phyloP scores from a whole-genome alignment of 2,888 invertebrate species.

The Ligdia adustata region DNA sequence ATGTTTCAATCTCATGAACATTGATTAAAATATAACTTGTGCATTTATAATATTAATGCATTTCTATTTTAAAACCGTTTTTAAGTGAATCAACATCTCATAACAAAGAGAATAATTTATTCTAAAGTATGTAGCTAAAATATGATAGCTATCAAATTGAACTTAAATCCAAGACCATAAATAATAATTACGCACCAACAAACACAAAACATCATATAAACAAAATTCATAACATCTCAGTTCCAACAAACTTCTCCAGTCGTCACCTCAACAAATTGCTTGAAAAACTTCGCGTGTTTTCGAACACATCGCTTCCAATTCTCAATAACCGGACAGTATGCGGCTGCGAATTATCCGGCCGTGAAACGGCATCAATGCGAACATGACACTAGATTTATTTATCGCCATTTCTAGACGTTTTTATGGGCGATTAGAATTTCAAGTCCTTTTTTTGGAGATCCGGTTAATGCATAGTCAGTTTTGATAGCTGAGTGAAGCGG shows the following conservation, averaged over 20 bases:
- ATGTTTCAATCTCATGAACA: too few relatives aligned
- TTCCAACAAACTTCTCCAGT: background rate
- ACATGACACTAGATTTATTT: constrained; percentile 21
- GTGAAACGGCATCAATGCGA: constrained; percentile 22
- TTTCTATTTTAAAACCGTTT: too few relatives aligned
- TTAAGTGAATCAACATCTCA: too few relatives aligned
- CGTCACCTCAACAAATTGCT: constrained; percentile 1
- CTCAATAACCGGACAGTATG: background rate
- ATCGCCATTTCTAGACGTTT: constrained; percentile 18
- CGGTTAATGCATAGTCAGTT: background rate
- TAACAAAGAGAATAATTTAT: too few relatives aligned
- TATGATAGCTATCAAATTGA: too few relatives aligned
- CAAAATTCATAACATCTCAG: background rate
- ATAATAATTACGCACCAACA: too few relatives aligned
- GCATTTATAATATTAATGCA: too few relatives aligned
- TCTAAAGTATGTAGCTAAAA: too few relatives aligned
- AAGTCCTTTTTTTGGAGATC: constrained; percentile 7
- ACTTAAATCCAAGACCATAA: too few relatives aligned
- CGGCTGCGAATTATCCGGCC: constrained; percentile 8
- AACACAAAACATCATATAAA: too few relatives aligned
- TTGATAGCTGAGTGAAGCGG: too few relatives aligned
- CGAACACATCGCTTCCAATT: constrained; percentile 12
- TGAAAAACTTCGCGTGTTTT: constrained; percentile 16
- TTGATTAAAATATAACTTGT: too few relatives aligned
- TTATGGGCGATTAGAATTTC: constrained; percentile 6